Conservation (phyloP, 2,888 invertebrate species). For the Saturnia japonica region DNA sequence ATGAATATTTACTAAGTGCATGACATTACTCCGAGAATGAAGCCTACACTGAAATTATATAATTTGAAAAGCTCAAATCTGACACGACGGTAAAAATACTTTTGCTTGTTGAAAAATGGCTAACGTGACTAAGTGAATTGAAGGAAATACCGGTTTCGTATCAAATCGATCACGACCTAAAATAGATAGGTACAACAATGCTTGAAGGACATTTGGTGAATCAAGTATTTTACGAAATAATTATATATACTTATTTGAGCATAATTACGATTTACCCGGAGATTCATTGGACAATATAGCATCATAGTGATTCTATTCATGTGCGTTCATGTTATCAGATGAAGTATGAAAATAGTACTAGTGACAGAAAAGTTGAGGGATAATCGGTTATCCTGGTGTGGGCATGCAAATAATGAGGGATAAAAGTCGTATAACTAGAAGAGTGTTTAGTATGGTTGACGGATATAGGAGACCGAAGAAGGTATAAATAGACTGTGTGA, state of each 20-base stretch:
- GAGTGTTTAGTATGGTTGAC: too few species aligned
- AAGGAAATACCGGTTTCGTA: conserved; percentile 6
- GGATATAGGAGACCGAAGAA: too few species aligned
- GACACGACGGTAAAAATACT: neutral
- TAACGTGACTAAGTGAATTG: conserved; percentile 8
- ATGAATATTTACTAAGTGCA: neutral
- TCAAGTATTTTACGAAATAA: neutral
- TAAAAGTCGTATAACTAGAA: too few species aligned
- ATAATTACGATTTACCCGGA: neutral
- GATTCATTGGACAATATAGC: neutral
- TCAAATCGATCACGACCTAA: conserved; percentile 4
- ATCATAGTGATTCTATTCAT: neutral
- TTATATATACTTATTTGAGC: neutral
- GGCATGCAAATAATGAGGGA: too few species aligned
- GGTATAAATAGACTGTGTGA: too few species aligned
- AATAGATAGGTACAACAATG: conserved; percentile 10
- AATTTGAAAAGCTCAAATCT: neutral
- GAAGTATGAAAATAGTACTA: too few species aligned
- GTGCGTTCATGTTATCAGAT: too few species aligned
- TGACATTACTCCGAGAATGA: neutral
- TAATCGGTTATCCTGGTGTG: too few species aligned
- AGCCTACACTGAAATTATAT: neutral
- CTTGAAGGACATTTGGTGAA: conserved; percentile 8
- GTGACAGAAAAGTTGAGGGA: too few species aligned
- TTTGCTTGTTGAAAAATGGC: neutral